Evolutionary conservation across 2,797 vertebrate species (phyloP).

Genomic region (Stomatorhinus walkeri): DNA sequence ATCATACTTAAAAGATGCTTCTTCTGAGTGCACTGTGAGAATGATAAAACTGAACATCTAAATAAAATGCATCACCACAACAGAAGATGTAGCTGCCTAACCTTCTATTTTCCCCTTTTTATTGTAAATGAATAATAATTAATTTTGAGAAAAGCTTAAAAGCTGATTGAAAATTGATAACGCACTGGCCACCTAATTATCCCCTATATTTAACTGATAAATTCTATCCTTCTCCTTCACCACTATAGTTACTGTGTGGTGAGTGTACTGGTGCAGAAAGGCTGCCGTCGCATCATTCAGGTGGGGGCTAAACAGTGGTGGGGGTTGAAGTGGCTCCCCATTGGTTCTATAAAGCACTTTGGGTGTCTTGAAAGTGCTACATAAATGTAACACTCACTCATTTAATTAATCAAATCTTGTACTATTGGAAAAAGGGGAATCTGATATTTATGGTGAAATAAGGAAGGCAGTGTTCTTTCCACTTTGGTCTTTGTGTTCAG

Average conservation of each 20-base stretch:
- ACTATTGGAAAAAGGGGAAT: background rate
- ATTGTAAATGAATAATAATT: background rate
- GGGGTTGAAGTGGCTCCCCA: background rate
- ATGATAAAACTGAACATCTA: background rate
- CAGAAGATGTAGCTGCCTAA: background rate
- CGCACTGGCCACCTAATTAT: background rate
- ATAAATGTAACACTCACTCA: background rate
- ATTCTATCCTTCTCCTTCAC: background rate
- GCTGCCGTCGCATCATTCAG: background rate
- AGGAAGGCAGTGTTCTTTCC: background rate
- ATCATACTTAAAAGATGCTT: constrained; percentile 89
- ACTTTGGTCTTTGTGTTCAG: background rate
- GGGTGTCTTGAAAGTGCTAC: background rate
- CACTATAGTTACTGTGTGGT: background rate
- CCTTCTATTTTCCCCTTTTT: background rate
- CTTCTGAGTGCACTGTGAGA: constrained; percentile 77
- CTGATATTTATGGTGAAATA: background rate
- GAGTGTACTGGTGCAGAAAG: background rate
- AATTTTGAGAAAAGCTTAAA: background rate
- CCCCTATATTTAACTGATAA: background rate
- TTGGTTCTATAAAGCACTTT: background rate
- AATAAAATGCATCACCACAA: background rate
- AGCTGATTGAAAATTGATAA: background rate
- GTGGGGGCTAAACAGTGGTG: background rate
- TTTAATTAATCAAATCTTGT: background rate